Base-by-base conservation (phyloP, 1,140 invertebrate species). In the Paraescarpia echinospica region DNA sequence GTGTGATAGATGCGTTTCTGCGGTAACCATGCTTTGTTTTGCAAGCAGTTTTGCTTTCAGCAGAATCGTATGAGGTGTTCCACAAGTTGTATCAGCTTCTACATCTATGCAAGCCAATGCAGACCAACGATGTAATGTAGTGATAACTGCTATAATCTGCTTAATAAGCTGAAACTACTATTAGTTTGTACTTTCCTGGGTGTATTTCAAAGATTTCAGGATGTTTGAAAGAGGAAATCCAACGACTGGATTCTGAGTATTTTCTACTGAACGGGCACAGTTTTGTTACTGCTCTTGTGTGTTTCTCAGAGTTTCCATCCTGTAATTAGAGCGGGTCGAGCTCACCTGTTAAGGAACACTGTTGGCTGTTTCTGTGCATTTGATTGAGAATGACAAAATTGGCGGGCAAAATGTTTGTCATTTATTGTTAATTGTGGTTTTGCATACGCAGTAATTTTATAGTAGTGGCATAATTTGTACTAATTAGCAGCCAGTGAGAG, bases 381-480 rank as follows among this genome's bases (percentile, higher is more conserved):
- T 77, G 59, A 51, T n/a, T 51, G 48, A 77, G 12, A 77, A 77
- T 77, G 4, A 4, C 8, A 77, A 77, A 77, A 77, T 77, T 77
- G 59, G 59, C 22, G 59, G 59, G 27, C 59, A 77, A 77, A 77
- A 77, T 77, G 22, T 77, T 77, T 77, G 59, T 77, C 18, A 77
- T 77, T 77, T 77, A 31, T 77, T 18, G 59, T 18, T 77, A 77
- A 77, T 77, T 77, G 59, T 77, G 59, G 14, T 77, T 77, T 77
- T 77, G 59, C 59, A 27, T 77, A 77, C 59, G 59, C 59, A 77
- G 27, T 77, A 77, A 77, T 77, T 51, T 77, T 77, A 77, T 27
- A 77, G 59, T 77, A 77, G 59, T 77, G 59, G 59, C 59, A 77
- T 77, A 77, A 77, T 77, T 77, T 77, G 59, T 77, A 77, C 59